Percentiles rank a stretch among this genome's conserved stretches.
These are phyloP conservation scores for Luscinia luscinia DNA, from an alignment of 2,797 vertebrate species.

Conservation along the genomic window DNA sequence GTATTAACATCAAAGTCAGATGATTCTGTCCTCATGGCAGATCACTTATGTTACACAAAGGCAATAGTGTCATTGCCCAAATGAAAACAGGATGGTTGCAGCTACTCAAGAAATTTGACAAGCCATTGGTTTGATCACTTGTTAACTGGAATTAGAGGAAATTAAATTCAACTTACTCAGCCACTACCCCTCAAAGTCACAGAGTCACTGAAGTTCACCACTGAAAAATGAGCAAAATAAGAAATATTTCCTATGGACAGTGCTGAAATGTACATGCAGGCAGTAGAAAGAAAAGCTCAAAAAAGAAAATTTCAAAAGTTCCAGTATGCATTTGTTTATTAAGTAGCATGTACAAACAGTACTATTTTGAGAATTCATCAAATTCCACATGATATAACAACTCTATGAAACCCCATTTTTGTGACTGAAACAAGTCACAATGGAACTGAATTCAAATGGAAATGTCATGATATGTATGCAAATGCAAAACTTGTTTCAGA, in stretches of 20 bases:
- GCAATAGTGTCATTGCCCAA: neutral
- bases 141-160: neutral
- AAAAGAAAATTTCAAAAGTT: neutral
- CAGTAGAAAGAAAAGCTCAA: neutral
- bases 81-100: neutral
- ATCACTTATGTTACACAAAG: fast-evolving
- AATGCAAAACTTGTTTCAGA: neutral
- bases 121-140: neutral
- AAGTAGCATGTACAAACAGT: neutral
- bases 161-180: neutral
- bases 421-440: neutral
- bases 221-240: neutral
- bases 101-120: neutral
- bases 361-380: neutral
- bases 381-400: neutral
- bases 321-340: neutral
- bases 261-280: neutral
- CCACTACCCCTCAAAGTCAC: neutral
- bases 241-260: neutral
- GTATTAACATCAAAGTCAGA: neutral
- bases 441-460: neutral
- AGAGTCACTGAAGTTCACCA: neutral
- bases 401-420: neutral
- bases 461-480: neutral
- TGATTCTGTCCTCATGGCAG: neutral